These are phyloP conservation scores for Nowickia ferox DNA, from an alignment of 2,888 invertebrate species.

Conservation along the genomic window DNA sequence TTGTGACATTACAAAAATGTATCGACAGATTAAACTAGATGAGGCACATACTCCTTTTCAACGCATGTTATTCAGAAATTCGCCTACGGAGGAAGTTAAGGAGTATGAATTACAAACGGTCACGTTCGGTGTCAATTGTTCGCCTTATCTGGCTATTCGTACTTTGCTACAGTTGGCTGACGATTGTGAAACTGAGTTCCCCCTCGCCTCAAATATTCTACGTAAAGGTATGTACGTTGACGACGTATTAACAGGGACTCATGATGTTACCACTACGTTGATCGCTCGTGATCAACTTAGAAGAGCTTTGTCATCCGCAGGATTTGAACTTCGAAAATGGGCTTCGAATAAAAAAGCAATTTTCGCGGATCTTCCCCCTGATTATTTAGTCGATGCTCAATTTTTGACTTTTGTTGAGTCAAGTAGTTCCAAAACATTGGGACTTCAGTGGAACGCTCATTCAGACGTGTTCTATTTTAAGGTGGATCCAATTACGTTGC, in stretches of 20 bases:
- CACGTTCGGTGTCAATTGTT: conserved; percentile 55
- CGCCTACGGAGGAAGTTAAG: conserved; percentile 22
- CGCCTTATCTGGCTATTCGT: too few species aligned
- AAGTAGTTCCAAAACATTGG: background rate
- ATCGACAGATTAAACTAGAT: background rate
- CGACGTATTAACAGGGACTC: conserved; percentile 1
- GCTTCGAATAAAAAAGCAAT: conserved; percentile 2
- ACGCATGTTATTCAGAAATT: background rate
- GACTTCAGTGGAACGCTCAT: conserved; percentile 1
- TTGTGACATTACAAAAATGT: background rate
- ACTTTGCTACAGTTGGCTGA: background rate
- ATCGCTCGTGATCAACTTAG: conserved; percentile 56
- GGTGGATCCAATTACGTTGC: background rate
- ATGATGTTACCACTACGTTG: background rate
- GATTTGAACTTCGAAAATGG: conserved; percentile 39
- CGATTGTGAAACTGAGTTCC: background rate
- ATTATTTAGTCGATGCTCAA: background rate
- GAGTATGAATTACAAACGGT: conserved; percentile 66
- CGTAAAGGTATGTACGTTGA: background rate
- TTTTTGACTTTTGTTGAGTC: background rate
- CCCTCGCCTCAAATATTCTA: background rate
- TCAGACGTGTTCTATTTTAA: background rate
- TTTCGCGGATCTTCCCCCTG: background rate
- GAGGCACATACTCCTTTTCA: background rate
- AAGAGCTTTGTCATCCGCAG: conserved; percentile 18